Percentiles rank a stretch among this genome's conserved stretches.
Evolutionary conservation across 2,888 invertebrate species (phyloP).

Genomic region (Troides helena): DNA sequence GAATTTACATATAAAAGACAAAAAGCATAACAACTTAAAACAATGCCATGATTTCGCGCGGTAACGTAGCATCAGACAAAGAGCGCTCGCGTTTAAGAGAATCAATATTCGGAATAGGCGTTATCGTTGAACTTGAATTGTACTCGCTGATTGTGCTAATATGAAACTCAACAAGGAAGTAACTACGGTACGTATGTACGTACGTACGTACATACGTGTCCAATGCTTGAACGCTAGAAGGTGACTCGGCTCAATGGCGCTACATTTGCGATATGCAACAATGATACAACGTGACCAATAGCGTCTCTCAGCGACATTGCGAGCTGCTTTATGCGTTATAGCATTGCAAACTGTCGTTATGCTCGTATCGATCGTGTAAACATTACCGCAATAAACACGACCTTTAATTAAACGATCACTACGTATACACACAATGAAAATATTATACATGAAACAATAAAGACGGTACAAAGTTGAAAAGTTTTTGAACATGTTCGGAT

Average conservation of each 20-base stretch:
- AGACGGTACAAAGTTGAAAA: too few species aligned
- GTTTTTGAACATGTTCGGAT: too few species aligned
- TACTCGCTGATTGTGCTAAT: constrained; percentile 60
- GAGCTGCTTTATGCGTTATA: constrained; percentile 21
- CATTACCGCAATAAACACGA: constrained; percentile 17
- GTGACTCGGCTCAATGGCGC: constrained; percentile 40
- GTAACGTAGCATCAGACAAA: constrained; percentile 35
- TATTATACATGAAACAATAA: not conserved
- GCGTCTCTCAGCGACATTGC: constrained; percentile 27
- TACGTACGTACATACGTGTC: constrained; percentile 43
- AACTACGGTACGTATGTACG: constrained; percentile 34
- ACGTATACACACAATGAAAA: not conserved
- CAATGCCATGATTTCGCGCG: not conserved
- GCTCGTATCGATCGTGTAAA: constrained; percentile 21
- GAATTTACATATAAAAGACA: not conserved
- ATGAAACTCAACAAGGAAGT: constrained; percentile 65
- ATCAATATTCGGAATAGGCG: constrained; percentile 34
- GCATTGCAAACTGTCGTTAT: constrained; percentile 23
- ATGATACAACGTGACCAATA: constrained; percentile 32
- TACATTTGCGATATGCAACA: constrained; percentile 39
- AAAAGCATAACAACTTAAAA: not conserved
- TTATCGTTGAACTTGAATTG: constrained; percentile 71
- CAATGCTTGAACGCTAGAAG: constrained; percentile 44
- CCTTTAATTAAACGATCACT: not conserved
- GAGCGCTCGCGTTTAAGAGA: constrained; percentile 46